These are phyloP conservation scores for Margaritifera margaritifera DNA, from an alignment of 2,888 invertebrate species.

Conservation along the genomic window DNA sequence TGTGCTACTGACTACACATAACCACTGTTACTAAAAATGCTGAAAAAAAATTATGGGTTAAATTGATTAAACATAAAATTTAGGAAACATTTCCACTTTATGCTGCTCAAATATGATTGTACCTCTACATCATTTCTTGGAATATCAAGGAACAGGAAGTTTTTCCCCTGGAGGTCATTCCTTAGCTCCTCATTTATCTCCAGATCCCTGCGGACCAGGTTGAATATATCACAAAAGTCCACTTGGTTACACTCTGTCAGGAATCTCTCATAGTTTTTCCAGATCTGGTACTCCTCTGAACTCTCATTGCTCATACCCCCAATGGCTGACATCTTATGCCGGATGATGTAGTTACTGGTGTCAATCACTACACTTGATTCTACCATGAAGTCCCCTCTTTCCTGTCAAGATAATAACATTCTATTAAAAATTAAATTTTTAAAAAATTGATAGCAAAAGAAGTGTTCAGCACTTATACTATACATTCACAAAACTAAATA, in stretches of 20 bases:
- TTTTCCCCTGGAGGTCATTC: slow-evolving; percentile 27
- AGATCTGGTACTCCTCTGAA: slow-evolving; percentile 30
- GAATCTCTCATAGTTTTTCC: slow-evolving; percentile 42
- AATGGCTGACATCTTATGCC: slow-evolving; percentile 26
- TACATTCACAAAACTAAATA: no score
- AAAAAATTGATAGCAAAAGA: no score
- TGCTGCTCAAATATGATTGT: neutral
- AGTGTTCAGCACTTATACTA: no score
- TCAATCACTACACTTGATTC: slow-evolving; percentile 54
- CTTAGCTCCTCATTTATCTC: slow-evolving; percentile 39
- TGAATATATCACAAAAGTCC: slow-evolving; percentile 50
- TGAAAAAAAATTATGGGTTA: no score
- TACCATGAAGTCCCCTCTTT: slow-evolving; percentile 54
- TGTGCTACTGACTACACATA: neutral
- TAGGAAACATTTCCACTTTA: neutral
- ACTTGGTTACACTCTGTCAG: slow-evolving; percentile 48
- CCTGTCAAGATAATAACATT: slow-evolving; percentile 24
- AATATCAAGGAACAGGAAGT: slow-evolving; percentile 40
- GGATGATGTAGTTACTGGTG: slow-evolving; percentile 36
- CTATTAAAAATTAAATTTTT: neutral
- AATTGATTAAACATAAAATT: no score
- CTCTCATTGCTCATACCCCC: slow-evolving; percentile 31
- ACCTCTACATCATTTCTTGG: slow-evolving; percentile 51
- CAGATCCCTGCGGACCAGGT: slow-evolving; percentile 28
- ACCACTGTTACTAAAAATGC: neutral